Conservation (phyloP, 2,888 invertebrate species). For the Troides helena region DNA sequence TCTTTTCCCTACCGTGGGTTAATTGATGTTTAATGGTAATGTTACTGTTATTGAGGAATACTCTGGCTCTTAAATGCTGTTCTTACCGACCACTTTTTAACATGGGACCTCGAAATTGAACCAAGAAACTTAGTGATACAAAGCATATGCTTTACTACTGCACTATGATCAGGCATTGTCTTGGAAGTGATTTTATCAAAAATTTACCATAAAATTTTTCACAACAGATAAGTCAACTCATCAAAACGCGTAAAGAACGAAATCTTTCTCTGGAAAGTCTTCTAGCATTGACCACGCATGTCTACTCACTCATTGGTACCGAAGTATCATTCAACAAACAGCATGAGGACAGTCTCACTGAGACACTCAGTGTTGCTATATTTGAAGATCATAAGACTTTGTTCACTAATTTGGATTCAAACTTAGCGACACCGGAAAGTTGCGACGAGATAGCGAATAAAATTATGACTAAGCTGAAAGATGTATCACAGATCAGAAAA, state of each 20-base stretch:
- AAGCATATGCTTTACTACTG: too few relatives aligned
- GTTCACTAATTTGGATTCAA: conserved; percentile 38
- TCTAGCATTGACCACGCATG: conserved; percentile 79
- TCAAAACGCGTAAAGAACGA: conserved; percentile 76
- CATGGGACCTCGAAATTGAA: too few relatives aligned
- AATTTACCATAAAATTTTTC: conserved; percentile 32
- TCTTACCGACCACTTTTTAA: too few relatives aligned
- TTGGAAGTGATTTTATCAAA: background rate
- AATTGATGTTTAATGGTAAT: too few relatives aligned
- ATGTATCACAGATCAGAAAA: conserved; percentile 64
- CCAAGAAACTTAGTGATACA: too few relatives aligned
- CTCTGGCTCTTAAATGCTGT: too few relatives aligned
- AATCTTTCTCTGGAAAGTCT: conserved; percentile 79
- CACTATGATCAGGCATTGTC: too few relatives aligned
- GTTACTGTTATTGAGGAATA: too few relatives aligned
- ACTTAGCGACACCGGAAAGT: conserved; percentile 52
- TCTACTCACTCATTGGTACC: conserved; percentile 82
- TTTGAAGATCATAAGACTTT: conserved; percentile 76
- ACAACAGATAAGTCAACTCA: conserved; percentile 77
- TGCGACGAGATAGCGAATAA: conserved; percentile 52
- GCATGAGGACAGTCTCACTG: conserved; percentile 73
- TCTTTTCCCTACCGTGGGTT: too few relatives aligned
- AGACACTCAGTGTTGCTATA: conserved; percentile 77
- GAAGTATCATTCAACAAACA: conserved; percentile 76
- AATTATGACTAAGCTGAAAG: conserved; percentile 57